Evolutionary conservation across 2,797 vertebrate species (phyloP).

Genomic region (Esox masquinongy): DNA sequence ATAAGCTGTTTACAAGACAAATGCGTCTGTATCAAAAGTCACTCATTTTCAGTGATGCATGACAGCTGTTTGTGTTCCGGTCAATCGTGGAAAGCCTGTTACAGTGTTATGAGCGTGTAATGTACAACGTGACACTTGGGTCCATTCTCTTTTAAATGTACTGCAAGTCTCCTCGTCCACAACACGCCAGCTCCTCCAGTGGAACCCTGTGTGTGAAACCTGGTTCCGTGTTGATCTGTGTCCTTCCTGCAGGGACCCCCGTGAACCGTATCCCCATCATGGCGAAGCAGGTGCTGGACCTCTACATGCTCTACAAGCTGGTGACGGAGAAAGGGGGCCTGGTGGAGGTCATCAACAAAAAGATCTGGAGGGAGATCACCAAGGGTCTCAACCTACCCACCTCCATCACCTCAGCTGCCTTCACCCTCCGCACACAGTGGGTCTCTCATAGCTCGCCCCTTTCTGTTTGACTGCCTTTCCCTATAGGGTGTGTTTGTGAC

Average conservation of each 20-base stretch:
- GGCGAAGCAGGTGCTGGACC: constrained; percentile 88
- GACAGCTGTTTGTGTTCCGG: background rate
- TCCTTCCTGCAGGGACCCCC: constrained; percentile 76
- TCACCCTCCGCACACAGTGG: constrained; percentile 88
- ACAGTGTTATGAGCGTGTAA: background rate
- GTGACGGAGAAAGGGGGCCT: constrained; percentile 87
- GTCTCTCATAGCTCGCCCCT: constrained; percentile 26
- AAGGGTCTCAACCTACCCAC: constrained; percentile 88
- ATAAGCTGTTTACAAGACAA: constrained; percentile 74
- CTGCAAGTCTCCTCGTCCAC: background rate
- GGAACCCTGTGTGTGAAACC: background rate
- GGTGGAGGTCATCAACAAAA: constrained; percentile 89
- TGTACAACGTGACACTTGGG: background rate
- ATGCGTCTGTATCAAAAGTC: constrained; percentile 75
- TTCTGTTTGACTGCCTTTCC: background rate
- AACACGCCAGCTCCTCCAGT: background rate
- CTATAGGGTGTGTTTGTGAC: background rate
- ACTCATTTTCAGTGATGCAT: background rate
- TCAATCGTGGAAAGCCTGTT: background rate
- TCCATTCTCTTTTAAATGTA: background rate
- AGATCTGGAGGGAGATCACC: constrained; percentile 89
- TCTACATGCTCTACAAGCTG: constrained; percentile 88
- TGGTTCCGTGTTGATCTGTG: background rate
- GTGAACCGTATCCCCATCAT: constrained; percentile 90
- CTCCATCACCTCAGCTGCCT: constrained; percentile 88